Conservation (phyloP, 2,113 vertebrate genomes). For the Eretmochelys imbricata region DNA sequence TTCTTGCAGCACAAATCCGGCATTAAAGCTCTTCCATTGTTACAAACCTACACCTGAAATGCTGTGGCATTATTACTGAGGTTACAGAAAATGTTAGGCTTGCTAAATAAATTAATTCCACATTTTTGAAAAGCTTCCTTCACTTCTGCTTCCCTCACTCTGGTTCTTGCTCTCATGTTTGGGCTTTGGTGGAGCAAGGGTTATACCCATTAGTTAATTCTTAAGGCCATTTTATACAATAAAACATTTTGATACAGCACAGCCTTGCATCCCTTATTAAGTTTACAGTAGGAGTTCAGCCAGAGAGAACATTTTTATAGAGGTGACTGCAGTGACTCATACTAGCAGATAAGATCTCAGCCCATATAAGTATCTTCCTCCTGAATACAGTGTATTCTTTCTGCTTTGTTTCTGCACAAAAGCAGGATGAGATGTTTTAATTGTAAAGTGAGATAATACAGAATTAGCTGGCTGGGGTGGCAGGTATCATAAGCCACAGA, state of each 20-base stretch:
- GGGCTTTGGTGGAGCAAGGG: background rate
- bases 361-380: rapidly evolving
- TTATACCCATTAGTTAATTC: background rate
- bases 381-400: rapidly evolving
- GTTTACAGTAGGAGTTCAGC: background rate
- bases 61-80: background rate
- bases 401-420: background rate
- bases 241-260: rapidly evolving
- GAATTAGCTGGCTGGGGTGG: background rate
- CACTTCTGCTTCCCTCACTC: background rate
- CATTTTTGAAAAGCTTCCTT: background rate
- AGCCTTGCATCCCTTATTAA: background rate
- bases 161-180: background rate
- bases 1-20: background rate
- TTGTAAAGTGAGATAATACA: background rate
- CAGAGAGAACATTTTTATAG: background rate
- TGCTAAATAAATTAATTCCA: background rate
- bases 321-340: background rate
- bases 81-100: background rate
- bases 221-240: background rate
- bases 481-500: too few species aligned
- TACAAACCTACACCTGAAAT: background rate
- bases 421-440: background rate
- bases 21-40: background rate
- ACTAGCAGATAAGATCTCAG: too few species aligned